phyloP scores from a whole-genome alignment of 2,113 vertebrate species.

The Poecilia latipinna region DNA sequence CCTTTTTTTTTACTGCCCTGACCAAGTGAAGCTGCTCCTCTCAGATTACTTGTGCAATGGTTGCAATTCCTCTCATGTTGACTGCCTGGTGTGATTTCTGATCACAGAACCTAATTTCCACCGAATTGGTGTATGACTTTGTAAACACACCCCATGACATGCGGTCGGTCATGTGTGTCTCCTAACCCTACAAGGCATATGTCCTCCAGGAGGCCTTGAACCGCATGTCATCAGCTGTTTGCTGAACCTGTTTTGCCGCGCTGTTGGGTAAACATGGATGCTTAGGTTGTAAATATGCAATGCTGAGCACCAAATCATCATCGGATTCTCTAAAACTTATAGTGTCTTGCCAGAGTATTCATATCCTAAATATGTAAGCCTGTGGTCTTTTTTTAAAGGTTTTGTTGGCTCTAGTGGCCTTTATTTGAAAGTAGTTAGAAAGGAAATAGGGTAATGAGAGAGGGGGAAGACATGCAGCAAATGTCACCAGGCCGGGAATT shows the following conservation, averaged over 20 bases:
- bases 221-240: conserved; percentile 27
- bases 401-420: too few species aligned
- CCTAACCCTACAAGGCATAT: background rate
- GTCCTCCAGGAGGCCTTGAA: conserved; percentile 22
- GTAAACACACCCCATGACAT: background rate
- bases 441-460: too few species aligned
- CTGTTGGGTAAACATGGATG: conserved; percentile 40
- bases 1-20: background rate
- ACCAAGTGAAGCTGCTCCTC: background rate
- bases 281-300: conserved; percentile 33
- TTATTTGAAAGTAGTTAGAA: too few species aligned
- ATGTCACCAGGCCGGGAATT: too few species aligned
- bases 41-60: background rate
- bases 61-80: background rate
- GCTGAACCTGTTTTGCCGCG: conserved; percentile 46
- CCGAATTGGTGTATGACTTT: background rate
- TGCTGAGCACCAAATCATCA: background rate
- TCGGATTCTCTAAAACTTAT: background rate
- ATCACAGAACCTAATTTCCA: background rate
- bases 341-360: background rate
- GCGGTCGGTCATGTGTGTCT: background rate
- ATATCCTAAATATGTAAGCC: background rate
- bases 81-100: background rate
- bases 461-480: too few species aligned
- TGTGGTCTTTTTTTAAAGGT: too few species aligned